Evolutionary conservation across 2,113 vertebrate species (phyloP).

Genomic region (Corythoichthys intestinalis): DNA sequence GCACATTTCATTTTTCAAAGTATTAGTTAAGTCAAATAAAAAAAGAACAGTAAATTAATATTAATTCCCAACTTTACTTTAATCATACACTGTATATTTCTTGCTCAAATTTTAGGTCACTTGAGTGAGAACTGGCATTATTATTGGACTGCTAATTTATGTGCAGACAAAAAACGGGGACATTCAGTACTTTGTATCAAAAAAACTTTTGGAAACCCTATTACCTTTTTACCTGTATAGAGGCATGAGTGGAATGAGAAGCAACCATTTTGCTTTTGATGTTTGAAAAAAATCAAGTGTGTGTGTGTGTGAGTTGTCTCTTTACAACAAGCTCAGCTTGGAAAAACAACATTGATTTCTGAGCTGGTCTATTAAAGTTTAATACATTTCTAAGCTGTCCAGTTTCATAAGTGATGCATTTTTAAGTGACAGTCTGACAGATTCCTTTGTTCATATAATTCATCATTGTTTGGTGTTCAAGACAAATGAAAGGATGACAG

Average conservation of each 20-base stretch:
- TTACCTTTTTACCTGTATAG: not conserved
- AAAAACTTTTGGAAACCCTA: not conserved
- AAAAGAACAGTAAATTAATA: too few species aligned
- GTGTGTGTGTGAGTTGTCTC: not conserved
- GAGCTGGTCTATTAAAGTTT: conserved; percentile 24
- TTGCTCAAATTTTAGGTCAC: too few species aligned
- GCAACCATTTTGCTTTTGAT: not conserved
- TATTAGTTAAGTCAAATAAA: too few species aligned
- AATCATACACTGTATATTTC: too few species aligned
- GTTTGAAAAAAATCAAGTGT: not conserved
- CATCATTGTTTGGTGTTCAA: conserved; percentile 21
- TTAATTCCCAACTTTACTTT: too few species aligned
- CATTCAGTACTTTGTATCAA: too few species aligned
- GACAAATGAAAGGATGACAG: conserved; percentile 11
- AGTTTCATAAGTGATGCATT: conserved; percentile 32
- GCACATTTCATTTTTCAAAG: too few species aligned
- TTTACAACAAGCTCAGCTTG: conserved; percentile 8
- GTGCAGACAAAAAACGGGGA: too few species aligned
- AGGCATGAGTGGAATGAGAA: not conserved
- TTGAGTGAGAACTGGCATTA: too few species aligned
- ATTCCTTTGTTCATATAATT: conserved; percentile 28
- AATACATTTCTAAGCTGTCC: conserved; percentile 34
- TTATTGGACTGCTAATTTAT: too few species aligned
- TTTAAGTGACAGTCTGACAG: conserved; percentile 37
- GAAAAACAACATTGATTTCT: conserved; percentile 31